Evolutionary conservation across 2,113 vertebrate genomes (phyloP).

Genomic region (Ameiurus melas): DNA sequence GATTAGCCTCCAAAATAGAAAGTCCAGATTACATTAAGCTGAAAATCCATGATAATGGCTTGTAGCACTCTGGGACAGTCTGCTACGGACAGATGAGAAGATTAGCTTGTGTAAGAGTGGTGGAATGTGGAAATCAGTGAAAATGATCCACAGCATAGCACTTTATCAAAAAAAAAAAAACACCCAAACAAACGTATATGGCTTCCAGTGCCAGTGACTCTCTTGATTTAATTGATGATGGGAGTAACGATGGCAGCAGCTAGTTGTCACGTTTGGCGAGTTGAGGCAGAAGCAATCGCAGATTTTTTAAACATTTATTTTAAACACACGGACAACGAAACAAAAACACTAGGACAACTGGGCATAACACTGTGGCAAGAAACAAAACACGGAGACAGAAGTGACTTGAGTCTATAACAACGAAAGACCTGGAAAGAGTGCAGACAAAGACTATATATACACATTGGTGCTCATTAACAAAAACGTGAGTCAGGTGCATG

Average conservation of each 20-base stretch:
- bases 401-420: too few species aligned
- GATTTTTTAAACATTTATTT: too few species aligned
- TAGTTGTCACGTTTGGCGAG: too few species aligned
- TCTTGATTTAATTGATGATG: neutral
- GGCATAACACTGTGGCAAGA: too few species aligned
- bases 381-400: too few species aligned
- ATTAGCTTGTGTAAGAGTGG: neutral
- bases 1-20: slow-evolving; percentile 17
- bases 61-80: neutral
- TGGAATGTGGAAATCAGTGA: neutral
- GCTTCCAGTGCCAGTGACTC: neutral
- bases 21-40: neutral
- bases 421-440: too few species aligned
- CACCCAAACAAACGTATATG: neutral
- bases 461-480: too few species aligned
- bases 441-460: too few species aligned
- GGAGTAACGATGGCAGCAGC: neutral
- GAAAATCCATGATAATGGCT: neutral
- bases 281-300: too few species aligned
- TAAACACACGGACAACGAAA: too few species aligned
- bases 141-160: neutral
- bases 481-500: too few species aligned
- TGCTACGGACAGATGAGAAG: neutral
- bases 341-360: too few species aligned
- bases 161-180: neutral